Evolutionary conservation across 1,140 invertebrate species (phyloP).

Genomic region (Probaryconus sp.): DNA sequence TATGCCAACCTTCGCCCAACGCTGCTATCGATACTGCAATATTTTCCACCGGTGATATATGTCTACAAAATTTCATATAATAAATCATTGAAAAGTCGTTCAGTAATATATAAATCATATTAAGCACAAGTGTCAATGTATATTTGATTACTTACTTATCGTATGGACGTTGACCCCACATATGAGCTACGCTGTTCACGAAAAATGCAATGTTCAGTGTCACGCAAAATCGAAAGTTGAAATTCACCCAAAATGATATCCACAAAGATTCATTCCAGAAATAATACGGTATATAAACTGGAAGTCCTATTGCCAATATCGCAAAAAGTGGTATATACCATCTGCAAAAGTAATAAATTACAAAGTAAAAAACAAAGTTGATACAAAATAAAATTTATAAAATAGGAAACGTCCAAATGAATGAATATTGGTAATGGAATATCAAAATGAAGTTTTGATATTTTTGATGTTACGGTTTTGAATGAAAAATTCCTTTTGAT

Average conservation of each 20-base stretch:
- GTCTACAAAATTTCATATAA: too few relatives aligned
- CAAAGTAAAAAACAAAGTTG: not conserved
- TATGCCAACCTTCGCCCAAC: slow-evolving; percentile 93
- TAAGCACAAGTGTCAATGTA: slow-evolving; percentile 64
- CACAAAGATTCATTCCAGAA: slow-evolving; percentile 90
- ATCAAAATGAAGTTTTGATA: too few relatives aligned
- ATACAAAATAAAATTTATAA: too few relatives aligned
- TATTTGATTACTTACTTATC: slow-evolving; percentile 83
- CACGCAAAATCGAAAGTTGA: slow-evolving; percentile 88
- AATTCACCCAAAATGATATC: slow-evolving; percentile 90
- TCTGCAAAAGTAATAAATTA: slow-evolving; percentile 73
- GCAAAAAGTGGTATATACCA: slow-evolving; percentile 87
- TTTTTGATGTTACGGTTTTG: too few relatives aligned
- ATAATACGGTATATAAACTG: slow-evolving; percentile 87
- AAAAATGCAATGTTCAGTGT: slow-evolving; percentile 94
- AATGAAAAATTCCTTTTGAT: too few relatives aligned
- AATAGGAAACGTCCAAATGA: too few relatives aligned
- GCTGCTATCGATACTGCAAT: slow-evolving; percentile 83
- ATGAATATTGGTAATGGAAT: too few relatives aligned
- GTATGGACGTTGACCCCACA: slow-evolving; percentile 93
- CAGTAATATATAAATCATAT: not conserved
- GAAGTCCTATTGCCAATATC: slow-evolving; percentile 87
- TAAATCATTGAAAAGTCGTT: too few relatives aligned
- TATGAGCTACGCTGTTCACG: slow-evolving; percentile 95
- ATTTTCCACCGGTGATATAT: slow-evolving; percentile 86